Evolutionary conservation across 2,888 invertebrate species (phyloP), one percentile per base, ranked within the genome.

Genomic region (Ecdyonurus torrentis): DNA sequence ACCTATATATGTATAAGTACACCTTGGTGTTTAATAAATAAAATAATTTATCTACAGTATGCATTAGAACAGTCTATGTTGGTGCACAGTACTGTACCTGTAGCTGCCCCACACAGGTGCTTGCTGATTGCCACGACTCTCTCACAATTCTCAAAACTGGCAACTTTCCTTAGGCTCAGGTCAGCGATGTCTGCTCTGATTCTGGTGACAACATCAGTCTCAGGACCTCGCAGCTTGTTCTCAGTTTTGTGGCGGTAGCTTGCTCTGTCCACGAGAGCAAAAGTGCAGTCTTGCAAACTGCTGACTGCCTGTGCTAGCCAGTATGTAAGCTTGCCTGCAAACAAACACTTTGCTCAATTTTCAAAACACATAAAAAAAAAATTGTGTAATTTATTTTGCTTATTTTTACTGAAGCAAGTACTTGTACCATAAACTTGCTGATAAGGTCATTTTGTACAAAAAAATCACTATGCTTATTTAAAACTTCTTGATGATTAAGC

Each of bases 51-150:
- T n/a, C 19, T 1, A 37, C n/a, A n/a, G n/a, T n/a, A n/a, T n/a
- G n/a, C n/a, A n/a, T n/a, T n/a, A n/a, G n/a, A n/a, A n/a, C n/a
- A n/a, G n/a, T 3, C 19, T 15, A 55, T 55, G 22, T 55, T 1
- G 2, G 53, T 58, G 55, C 61, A 58, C 62, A 65, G n/a, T n/a
- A n/a, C n/a, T n/a, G n/a, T 71, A 88, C 88, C 89, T 62, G 92
- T 93, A 52, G 93, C 94, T 25, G 81, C 84, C 0, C 94, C 94
- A 74, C 94, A 94, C 53, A 94, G 79, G 74, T 94, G 94, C 74
- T 94, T 95, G 1, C 92, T 89, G 23, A 91, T 76, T 0, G 85
- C 91, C 58, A 89, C 79, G 50, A 81, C 73, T 3, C 71, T 68
- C 3, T 75, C 69, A 22, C 75, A 76, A 5, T 74, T 70, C 2